Evolutionary conservation across 2,797 vertebrate species (phyloP).

Genomic region (Okamejei kenojei): DNA sequence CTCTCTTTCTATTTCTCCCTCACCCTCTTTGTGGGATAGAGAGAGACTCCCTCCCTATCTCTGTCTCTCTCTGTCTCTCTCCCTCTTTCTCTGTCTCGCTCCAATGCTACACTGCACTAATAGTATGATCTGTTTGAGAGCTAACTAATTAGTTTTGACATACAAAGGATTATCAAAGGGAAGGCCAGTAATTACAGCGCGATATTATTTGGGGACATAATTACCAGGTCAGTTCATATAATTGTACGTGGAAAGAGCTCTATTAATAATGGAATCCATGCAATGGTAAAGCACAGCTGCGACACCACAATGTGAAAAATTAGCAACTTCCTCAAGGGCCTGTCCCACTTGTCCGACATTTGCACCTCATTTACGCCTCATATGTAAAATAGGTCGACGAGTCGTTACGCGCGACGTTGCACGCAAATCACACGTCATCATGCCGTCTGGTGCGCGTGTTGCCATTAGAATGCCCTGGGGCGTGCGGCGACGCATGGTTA

Average conservation of each 20-base stretch:
- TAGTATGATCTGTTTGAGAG: constrained; percentile 24
- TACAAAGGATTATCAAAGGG: neutral
- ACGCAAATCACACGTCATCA: too few relatives aligned
- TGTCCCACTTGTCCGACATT: too few relatives aligned
- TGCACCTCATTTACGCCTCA: too few relatives aligned
- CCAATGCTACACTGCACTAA: neutral
- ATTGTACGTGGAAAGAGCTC: constrained; percentile 2
- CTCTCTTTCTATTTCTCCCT: too few relatives aligned
- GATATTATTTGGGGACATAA: constrained; percentile 22
- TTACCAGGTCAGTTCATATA: constrained; percentile 28
- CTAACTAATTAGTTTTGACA: constrained; percentile 32
- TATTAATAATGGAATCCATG: neutral
- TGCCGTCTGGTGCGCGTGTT: too few relatives aligned
- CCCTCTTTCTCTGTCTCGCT: neutral
- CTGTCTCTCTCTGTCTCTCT: neutral
- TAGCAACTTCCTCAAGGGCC: neutral
- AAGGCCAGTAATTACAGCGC: constrained; percentile 17
- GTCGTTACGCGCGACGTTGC: too few relatives aligned
- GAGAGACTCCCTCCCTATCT: too few relatives aligned
- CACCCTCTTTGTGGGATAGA: too few relatives aligned
- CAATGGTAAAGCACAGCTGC: too few relatives aligned
- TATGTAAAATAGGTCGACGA: too few relatives aligned
- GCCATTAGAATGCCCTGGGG: too few relatives aligned
- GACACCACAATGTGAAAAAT: neutral
- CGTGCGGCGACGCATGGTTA: too few relatives aligned